Percentiles rank a stretch among this genome's conserved stretches.
phyloP scores from a whole-genome alignment of 2,797 vertebrate species.

The Lagodon rhomboides region DNA sequence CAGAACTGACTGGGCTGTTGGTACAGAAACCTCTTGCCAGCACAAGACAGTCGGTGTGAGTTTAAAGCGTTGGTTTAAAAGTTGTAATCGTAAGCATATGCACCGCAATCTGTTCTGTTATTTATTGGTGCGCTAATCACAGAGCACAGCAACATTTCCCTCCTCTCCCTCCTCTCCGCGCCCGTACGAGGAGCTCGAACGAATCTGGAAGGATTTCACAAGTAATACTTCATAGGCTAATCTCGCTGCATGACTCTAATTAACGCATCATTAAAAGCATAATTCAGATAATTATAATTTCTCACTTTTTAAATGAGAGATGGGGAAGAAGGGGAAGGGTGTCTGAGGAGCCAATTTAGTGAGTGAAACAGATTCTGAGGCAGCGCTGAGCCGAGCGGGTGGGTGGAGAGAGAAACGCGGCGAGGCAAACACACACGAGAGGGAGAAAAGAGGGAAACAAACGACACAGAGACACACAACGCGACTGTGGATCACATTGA shows the following conservation, averaged over 20 bases:
- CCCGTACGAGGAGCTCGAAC: slow-evolving; percentile 65
- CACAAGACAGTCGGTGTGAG: slow-evolving; percentile 77
- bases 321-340: slow-evolving; percentile 80
- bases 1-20: slow-evolving; percentile 68
- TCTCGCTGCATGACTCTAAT: slow-evolving; percentile 92
- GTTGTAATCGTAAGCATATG: slow-evolving; percentile 88
- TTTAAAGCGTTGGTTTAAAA: slow-evolving; percentile 85
- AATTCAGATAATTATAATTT: slow-evolving; percentile 94
- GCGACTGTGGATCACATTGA: not conserved
- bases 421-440: slow-evolving; percentile 17
- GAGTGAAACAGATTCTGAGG: slow-evolving; percentile 82
- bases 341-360: slow-evolving; percentile 86
- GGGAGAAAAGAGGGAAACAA: slow-evolving; percentile 29
- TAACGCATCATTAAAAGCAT: slow-evolving; percentile 94
- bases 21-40: slow-evolving; percentile 69
- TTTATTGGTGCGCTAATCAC: slow-evolving; percentile 85
- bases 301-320: slow-evolving; percentile 91
- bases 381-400: slow-evolving; percentile 58
- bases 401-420: slow-evolving; percentile 57
- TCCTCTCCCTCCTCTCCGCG: slow-evolving; percentile 55
- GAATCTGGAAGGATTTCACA: slow-evolving; percentile 88
- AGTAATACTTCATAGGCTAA: slow-evolving; percentile 90
- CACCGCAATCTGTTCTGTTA: slow-evolving; percentile 88
- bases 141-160: slow-evolving; percentile 76
- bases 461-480: slow-evolving; percentile 6